Conservation (phyloP, 2,113 vertebrate genomes). For the Grammomys dolichurus region DNA sequence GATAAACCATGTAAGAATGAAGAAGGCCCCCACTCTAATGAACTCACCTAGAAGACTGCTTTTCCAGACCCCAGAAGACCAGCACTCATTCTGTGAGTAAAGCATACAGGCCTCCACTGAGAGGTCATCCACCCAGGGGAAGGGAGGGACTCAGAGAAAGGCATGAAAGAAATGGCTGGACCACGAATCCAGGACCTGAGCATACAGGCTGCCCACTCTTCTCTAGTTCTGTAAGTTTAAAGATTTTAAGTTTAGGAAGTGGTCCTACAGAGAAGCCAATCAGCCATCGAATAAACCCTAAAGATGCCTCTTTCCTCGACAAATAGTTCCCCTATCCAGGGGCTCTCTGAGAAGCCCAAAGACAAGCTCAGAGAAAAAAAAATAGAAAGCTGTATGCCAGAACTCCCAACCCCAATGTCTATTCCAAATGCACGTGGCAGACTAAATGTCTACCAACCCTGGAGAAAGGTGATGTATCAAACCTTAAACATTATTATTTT, state of each 20-base stretch:
- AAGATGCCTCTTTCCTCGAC: neutral
- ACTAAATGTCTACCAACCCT: neutral
- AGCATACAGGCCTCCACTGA: neutral
- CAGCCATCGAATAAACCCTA: neutral
- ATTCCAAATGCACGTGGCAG: neutral
- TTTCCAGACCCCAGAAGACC: neutral
- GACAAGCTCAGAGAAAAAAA: neutral
- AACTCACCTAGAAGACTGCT: neutral
- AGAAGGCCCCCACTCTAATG: neutral
- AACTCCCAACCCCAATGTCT: neutral
- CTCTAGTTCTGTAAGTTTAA: neutral
- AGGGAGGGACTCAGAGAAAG: neutral
- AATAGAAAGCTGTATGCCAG: neutral
- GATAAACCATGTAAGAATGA: neutral
- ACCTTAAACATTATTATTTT: neutral
- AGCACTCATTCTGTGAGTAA: neutral
- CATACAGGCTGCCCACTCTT: neutral
- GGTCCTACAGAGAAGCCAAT: neutral
- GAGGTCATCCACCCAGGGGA: neutral
- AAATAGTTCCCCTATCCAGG: neutral
- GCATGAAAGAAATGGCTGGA: neutral
- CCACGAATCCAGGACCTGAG: neutral
- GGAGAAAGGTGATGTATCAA: neutral
- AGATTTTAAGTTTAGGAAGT: neutral
- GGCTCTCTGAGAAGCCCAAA: neutral